phyloP scores from a whole-genome alignment of 2,113 vertebrate genomes.

The Pterocles burchelli region DNA sequence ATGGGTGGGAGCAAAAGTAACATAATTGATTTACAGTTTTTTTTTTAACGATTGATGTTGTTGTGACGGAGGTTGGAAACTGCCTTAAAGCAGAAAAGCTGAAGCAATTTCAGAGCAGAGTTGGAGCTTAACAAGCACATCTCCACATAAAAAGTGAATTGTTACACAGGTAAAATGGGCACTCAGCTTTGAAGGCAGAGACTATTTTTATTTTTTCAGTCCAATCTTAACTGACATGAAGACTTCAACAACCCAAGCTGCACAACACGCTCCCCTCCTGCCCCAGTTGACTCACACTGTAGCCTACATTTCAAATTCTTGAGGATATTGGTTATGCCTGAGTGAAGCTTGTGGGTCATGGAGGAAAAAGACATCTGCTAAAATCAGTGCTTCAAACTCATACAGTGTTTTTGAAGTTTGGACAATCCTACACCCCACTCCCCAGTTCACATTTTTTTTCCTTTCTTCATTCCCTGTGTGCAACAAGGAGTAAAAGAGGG shows the following conservation, averaged over 20 bases:
- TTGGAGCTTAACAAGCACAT: not conserved
- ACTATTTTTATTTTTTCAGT: not conserved
- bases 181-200: not conserved
- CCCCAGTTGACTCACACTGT: not conserved
- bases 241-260: not conserved
- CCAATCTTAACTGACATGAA: not conserved
- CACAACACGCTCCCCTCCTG: rapidly evolving
- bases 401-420: not conserved
- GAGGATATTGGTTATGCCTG: not conserved
- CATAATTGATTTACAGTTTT: not conserved
- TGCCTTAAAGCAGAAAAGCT: not conserved
- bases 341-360: not conserved
- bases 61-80: not conserved
- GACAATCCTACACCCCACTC: not conserved
- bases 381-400: not conserved
- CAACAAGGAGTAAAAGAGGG: not conserved
- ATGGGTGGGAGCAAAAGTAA: not conserved
- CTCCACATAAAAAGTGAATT: not conserved
- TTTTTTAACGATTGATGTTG: not conserved
- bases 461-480: not conserved
- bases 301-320: not conserved
- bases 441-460: not conserved
- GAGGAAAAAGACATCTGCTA: not conserved
- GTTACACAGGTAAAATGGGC: not conserved
- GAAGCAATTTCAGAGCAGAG: not conserved